Conservation (phyloP, 2,888 invertebrate species). For the Colostygia pectinataria region DNA sequence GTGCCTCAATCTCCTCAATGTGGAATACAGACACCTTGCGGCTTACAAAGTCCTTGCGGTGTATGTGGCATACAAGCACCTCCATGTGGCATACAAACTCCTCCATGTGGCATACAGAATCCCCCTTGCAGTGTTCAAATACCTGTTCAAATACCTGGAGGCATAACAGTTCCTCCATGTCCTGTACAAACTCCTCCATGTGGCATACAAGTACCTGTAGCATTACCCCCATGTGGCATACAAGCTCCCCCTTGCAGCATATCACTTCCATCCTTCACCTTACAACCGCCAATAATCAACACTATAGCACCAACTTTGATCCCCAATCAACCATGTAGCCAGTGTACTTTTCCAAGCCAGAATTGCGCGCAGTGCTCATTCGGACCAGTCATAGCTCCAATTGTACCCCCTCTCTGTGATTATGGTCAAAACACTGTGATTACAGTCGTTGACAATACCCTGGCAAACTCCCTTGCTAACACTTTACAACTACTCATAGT, state of each 20-base stretch:
- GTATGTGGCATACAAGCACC: conserved; percentile 4
- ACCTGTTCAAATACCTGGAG: too few species aligned
- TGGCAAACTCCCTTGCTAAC: conserved; percentile 60
- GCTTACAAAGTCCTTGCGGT: too few species aligned
- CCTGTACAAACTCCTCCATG: not conserved
- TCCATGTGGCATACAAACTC: not conserved
- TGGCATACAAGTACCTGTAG: conserved; percentile 1
- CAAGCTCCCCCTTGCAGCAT: not conserved
- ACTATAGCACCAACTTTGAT: conserved; percentile 14
- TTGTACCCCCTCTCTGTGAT: not conserved
- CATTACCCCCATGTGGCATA: not conserved
- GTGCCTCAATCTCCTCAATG: conserved; percentile 1
- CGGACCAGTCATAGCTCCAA: conserved; percentile 26
- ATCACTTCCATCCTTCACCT: conserved; percentile 2
- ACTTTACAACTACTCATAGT: conserved; percentile 60
- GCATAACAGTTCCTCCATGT: too few species aligned
- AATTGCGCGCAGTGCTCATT: conserved; percentile 14
- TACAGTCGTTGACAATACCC: conserved; percentile 56
- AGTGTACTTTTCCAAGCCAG: conserved; percentile 1
- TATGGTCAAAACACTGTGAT: conserved; percentile 33
- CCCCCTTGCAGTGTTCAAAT: conserved; percentile 3
- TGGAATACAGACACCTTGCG: conserved; percentile 3
- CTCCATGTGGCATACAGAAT: not conserved
- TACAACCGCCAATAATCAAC: conserved; percentile 17
- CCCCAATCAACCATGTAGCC: not conserved